Base-by-base conservation (phyloP, 2,888 invertebrate species). In the Argyresthia albistria region DNA sequence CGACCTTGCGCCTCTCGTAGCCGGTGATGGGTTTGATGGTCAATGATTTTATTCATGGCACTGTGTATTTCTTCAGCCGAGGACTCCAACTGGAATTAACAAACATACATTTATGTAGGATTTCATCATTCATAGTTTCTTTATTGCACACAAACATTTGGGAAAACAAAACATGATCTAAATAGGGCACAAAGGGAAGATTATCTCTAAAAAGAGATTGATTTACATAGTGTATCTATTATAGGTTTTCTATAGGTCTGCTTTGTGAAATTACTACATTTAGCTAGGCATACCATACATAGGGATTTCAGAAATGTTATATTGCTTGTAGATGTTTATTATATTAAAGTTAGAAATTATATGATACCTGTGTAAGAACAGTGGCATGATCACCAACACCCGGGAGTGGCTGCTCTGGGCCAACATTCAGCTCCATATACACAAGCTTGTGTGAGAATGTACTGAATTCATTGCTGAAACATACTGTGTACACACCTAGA, bases 391-490 rank as follows among this genome's bases (percentile, higher is more conserved):
- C 95, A 39, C 94, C 95, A 53, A 95, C 81, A 12, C 96, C 96
- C 11, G 96, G 95, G 25, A 96, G 79, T 0, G 95, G 91, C 48
- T 91, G 90, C 76, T 97, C 97, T 14, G 97, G 97, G 3, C 98
- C 98, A 35, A 97, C 96, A 91, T 97, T 96, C 67, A 99, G 94
- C 77, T 98, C 98, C 93, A 99, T 96, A 80, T 99, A 99, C 25
- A 99, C 97, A 59, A 98, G 90, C 83, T 99, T 99, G 75, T 99
- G 99, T 8, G 98, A 97, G 81, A 99, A 98, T 53, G 99, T 98
- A 49, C 99, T 99, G 78, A 99, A 99, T 79, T 99, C 98, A 87
- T 99, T 99, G 76, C 98, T 97, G 80, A 99, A 99, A 83, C 99
- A 98, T 10, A 94, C 94, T 58, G 92, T 91, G 70, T 96, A 97